Evolutionary conservation across 2,888 invertebrate genomes (phyloP).

Genomic region (Andricus curvator): DNA sequence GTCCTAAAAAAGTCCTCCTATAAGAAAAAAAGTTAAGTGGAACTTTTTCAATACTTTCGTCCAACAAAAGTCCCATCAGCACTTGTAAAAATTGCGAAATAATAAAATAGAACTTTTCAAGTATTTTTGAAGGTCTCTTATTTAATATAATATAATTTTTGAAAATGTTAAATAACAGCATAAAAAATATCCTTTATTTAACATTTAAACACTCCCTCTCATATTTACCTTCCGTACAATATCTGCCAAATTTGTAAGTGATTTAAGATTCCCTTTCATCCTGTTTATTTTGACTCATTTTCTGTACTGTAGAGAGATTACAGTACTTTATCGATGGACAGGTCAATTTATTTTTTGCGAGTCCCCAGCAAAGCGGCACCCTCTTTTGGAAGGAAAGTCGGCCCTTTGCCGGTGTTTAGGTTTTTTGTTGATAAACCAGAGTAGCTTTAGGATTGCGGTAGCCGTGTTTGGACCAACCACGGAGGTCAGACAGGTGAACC

Average conservation of each 20-base stretch:
- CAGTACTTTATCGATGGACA: conserved; percentile 40
- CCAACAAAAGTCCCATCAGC: too few relatives aligned
- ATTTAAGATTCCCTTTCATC: neutral
- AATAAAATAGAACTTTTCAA: too few relatives aligned
- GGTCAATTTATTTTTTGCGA: conserved; percentile 52
- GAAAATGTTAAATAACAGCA: too few relatives aligned
- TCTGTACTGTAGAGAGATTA: neutral
- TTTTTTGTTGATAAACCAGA: conserved; percentile 51
- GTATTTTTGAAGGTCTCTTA: too few relatives aligned
- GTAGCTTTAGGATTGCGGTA: conserved; percentile 48
- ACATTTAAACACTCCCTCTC: neutral
- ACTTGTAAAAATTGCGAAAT: too few relatives aligned
- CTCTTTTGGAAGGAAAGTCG: conserved; percentile 45
- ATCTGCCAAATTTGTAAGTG: neutral
- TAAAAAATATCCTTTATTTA: neutral
- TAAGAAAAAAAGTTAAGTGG: too few relatives aligned
- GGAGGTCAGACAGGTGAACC: conserved; percentile 64
- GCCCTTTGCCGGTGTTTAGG: conserved; percentile 41
- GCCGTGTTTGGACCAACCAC: conserved; percentile 45
- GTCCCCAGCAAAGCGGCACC: conserved; percentile 47
- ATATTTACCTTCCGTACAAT: neutral
- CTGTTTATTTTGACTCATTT: neutral
- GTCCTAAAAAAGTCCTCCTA: too few relatives aligned
- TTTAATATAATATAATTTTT: too few relatives aligned
- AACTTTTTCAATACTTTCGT: too few relatives aligned